Base-by-base conservation (phyloP, 2,113 vertebrate genomes). In the Aegithalos caudatus region DNA sequence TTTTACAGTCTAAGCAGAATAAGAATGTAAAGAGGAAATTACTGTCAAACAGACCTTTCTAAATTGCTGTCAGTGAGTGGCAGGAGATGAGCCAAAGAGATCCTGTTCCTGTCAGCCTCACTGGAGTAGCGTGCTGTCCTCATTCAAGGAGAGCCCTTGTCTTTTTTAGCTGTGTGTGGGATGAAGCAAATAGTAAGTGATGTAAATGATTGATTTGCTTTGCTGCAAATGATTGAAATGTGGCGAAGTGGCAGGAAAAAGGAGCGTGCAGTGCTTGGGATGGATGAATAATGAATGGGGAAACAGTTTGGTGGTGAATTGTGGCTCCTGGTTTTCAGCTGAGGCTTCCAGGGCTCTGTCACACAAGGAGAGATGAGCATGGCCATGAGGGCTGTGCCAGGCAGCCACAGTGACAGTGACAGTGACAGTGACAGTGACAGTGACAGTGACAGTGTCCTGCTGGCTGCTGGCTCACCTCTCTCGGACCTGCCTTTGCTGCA, bases 41-140 rank as follows among this genome's bases (percentile, higher is more conserved):
- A 81, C 95, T 97, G 94, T 95, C 94, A 95, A 94, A 90, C 91
- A 95, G 91, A 69, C 91, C 86, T 92, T 89, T 69, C 84, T 95
- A 85, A 95, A 81, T 72, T 35, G 38, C 86, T 91, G 93, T 92
- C 90, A 84, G 86, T 81, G 80, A 97, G 88, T 82, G 95, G 94
- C 91, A 95, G 95, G 87, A 95, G 92, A 95, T 47, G 81, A 95
- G 93, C 93, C 94, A 96, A 71, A 92, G 94, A 85, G 94, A 92
- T 96, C 74, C 91, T 91, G 87, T 95, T 95, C 91, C 70, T 91
- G 90, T 96, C 96, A 95, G 90, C 74, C 74, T 94, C 54, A 2
- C 72, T 94, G 6, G 18, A 93, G 91, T 54, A 95, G 70, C 5
- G 12, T 20, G 47, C 91, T 95, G 93, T 95, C 96, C 91, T 94